A percentile compares a stretch with the other conserved stretches of the same genome.
Evolutionary conservation across 64 coral and sea anemone species (phyloP).

Genomic region (Actinia tenebrosa): DNA sequence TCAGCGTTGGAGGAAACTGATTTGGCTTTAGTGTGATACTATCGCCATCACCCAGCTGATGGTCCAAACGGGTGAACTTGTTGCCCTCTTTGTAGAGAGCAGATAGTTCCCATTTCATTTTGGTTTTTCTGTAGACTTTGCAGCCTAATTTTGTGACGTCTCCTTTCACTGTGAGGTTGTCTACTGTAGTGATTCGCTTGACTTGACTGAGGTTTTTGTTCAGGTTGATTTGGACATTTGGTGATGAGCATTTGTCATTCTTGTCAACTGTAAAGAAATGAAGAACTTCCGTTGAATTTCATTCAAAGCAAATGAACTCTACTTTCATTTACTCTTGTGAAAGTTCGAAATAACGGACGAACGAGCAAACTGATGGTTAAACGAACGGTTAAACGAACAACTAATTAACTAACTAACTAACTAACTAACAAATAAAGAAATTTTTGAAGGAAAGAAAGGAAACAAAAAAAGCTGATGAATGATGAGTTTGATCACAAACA

Average conservation of each 20-base stretch:
- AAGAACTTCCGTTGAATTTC: neutral
- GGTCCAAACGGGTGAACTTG: neutral
- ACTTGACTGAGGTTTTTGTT: neutral
- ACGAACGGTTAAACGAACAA: no score
- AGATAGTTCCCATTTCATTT: neutral
- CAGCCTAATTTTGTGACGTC: neutral
- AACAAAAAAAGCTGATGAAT: no score
- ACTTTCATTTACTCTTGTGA: no score
- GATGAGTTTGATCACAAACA: no score
- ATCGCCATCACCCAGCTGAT: neutral
- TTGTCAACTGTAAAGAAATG: neutral
- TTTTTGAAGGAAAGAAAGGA: no score
- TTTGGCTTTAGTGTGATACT: neutral
- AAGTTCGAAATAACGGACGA: no score
- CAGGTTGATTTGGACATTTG: neutral
- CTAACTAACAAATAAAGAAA: no score
- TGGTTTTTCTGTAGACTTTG: conserved; percentile 6
- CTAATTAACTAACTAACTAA: no score
- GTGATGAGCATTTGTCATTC: neutral
- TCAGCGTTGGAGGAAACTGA: conserved; percentile 6
- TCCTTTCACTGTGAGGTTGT: neutral
- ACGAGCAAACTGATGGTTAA: no score
- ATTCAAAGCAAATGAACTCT: no score
- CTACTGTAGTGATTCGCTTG: neutral
- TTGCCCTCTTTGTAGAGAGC: neutral